Conservation (phyloP, 2,797 vertebrate genomes). For the Potorous gilbertii region DNA sequence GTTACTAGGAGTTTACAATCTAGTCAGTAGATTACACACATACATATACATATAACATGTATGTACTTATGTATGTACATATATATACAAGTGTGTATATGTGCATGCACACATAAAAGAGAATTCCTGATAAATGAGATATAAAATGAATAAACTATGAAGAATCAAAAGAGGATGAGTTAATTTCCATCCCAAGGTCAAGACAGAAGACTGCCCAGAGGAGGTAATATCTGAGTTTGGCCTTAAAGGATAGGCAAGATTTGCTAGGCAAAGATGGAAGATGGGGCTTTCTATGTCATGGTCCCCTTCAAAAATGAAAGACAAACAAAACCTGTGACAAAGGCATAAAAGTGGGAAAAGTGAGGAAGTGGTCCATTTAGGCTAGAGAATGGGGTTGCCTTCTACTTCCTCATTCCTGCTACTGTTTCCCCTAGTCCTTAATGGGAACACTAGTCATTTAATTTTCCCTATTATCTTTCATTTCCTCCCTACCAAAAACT, state of each 20-base stretch:
- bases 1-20: neutral
- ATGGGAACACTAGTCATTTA: neutral
- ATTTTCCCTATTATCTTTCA: neutral
- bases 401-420: neutral
- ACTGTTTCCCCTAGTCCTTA: neutral
- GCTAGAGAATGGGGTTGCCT: neutral
- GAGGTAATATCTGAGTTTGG: neutral
- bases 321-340: neutral
- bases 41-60: neutral
- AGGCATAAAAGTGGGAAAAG: neutral
- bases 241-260: neutral
- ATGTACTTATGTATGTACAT: neutral
- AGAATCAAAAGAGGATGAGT: neutral
- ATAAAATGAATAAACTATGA: neutral
- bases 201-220: neutral
- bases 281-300: neutral
- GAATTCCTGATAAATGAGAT: neutral
- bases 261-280: neutral
- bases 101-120: neutral
- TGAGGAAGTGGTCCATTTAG: neutral
- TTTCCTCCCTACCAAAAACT: neutral
- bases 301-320: too few species aligned
- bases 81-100: neutral
- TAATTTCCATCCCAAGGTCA: neutral
- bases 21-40: neutral